Evolutionary conservation across 2,888 invertebrate genomes (phyloP).

Genomic region (Caenorhabditis parvicauda): DNA sequence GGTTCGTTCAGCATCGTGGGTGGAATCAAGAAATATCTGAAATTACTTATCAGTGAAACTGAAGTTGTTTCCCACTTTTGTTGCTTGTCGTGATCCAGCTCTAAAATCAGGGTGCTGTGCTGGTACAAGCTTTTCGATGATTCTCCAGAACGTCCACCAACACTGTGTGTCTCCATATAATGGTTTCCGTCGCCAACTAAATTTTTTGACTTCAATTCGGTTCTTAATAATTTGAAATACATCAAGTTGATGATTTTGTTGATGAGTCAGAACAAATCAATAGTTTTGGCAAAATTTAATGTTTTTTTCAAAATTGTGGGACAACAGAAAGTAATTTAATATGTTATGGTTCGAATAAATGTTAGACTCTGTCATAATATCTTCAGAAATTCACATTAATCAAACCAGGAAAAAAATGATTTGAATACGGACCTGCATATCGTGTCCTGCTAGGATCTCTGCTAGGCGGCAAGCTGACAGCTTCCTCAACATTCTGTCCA

Average conservation of each 20-base stretch:
- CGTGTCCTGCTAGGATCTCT: slow-evolving; percentile 53
- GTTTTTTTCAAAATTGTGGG: neutral
- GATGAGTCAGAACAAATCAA: too few relatives aligned
- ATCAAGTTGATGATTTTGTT: too few relatives aligned
- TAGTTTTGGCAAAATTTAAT: neutral
- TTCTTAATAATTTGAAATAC: too few relatives aligned
- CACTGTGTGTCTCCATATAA: slow-evolving; percentile 43
- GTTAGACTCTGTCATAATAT: too few relatives aligned
- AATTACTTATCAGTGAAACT: neutral
- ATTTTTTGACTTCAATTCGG: too few relatives aligned
- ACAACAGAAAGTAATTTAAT: too few relatives aligned
- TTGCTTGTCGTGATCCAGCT: slow-evolving; percentile 43
- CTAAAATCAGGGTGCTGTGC: slow-evolving; percentile 52
- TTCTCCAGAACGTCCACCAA: slow-evolving; percentile 46
- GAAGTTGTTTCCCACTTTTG: slow-evolving; percentile 31
- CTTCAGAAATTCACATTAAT: too few relatives aligned
- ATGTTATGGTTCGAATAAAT: too few relatives aligned
- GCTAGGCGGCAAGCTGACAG: slow-evolving; percentile 57
- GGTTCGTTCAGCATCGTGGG: slow-evolving; percentile 50
- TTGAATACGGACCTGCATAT: slow-evolving; percentile 26
- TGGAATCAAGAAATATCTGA: slow-evolving; percentile 60
- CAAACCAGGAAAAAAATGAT: too few relatives aligned
- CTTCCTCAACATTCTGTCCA: slow-evolving; percentile 50
- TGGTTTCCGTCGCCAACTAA: slow-evolving; percentile 10
- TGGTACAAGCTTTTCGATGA: slow-evolving; percentile 51